Evolutionary conservation across 2,113 vertebrate species (phyloP), one percentile per base, ranked within the genome.

Genomic region (Carassius auratus): DNA sequence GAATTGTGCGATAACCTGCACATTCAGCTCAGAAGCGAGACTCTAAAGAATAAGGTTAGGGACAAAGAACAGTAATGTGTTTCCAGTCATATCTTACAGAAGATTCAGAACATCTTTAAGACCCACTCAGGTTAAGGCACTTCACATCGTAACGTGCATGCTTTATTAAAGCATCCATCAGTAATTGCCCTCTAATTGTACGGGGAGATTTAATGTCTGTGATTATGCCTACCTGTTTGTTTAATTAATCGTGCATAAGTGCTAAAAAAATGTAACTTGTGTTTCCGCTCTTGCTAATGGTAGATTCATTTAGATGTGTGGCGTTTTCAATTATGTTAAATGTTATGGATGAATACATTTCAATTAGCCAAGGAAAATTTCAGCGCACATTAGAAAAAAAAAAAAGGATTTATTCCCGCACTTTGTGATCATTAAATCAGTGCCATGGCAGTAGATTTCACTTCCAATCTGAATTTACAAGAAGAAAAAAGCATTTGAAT

Each of bases 401-500:
- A 45, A 85, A 76, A 76, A 19, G 17, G 19, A 81, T 73, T 85
- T 30, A 38, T 48, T 85, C 33, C 30, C 0, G 8, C 30, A 71
- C 77, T 85, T 85, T 78, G 15, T 78, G 80, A 57, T 83, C 55
- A 81, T 71, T 88, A 77, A 88, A 78, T 85, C 19, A 83, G 23
- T 76, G 81, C 42, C 64, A 83, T 52, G 36, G 38, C 4, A 21
- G 76, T n/a, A 80, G 33, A 45, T 38, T 85, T 81, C 10, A n/a
- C 19, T 71, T 85, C 15, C 80, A 80, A 74, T 78, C 48, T 69
- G 21, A 48, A 8, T 23, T 75, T 75, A 76, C 42, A 45, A 61
- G 57, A 42, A 12, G 13, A 84, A 69, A 42, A 42, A 69, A 59
- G 33, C 75, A 23, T 30, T 62, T 64, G n/a, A 66, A 79, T 45